A percentile compares a stretch with the other conserved stretches of the same genome.
Conservation (phyloP, 2,797 vertebrate species). For the Potorous gilbertii region DNA sequence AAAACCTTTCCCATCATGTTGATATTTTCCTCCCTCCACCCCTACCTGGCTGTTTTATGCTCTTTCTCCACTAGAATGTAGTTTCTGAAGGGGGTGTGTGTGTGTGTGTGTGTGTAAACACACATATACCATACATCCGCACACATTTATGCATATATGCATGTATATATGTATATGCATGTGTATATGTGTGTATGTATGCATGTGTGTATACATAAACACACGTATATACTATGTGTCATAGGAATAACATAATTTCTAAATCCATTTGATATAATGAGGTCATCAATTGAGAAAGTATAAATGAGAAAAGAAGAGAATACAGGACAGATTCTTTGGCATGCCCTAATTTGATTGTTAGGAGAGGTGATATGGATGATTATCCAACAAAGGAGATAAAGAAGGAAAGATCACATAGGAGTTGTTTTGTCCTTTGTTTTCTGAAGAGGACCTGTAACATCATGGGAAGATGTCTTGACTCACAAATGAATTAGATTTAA, state of each 20-base stretch:
- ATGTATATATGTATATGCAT: not conserved
- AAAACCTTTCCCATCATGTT: not conserved
- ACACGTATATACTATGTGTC: not conserved
- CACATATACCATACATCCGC: too few species aligned
- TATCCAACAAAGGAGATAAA: not conserved
- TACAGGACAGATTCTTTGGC: not conserved
- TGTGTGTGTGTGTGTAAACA: not conserved
- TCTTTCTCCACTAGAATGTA: not conserved
- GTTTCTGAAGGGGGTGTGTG: not conserved
- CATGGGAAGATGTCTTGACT: not conserved
- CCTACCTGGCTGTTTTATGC: not conserved
- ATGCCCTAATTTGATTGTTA: not conserved
- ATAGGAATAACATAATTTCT: not conserved
- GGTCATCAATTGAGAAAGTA: not conserved
- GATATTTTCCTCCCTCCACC: not conserved
- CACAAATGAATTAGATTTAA: not conserved
- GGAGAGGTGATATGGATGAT: not conserved
- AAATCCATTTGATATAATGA: not conserved
- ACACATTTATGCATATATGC: not conserved
- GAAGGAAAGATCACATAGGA: not conserved
- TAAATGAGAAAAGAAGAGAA: not conserved
- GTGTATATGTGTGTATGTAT: not conserved
- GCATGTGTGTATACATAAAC: not conserved
- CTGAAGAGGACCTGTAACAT: not conserved
- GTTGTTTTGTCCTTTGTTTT: not conserved